Percentiles rank a stretch among this genome's conserved stretches.
Evolutionary conservation across 2,888 invertebrate genomes (phyloP).

Genomic region (Temnothorax ravouxi): DNA sequence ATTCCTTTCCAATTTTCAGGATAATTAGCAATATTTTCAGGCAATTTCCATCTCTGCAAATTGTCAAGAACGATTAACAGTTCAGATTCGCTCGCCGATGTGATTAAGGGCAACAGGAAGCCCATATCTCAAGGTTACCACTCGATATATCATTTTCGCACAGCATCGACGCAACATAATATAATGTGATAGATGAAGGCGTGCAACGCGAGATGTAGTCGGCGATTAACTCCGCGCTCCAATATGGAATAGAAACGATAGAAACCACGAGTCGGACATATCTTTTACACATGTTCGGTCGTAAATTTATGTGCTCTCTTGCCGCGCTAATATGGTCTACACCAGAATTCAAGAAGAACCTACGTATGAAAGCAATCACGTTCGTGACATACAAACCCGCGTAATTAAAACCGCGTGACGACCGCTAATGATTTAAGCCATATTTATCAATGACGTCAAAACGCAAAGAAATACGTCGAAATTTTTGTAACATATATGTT

Average conservation of each 20-base stretch:
- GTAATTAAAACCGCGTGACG: constrained; percentile 6
- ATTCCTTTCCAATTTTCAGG: background rate
- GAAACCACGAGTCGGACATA: constrained; percentile 54
- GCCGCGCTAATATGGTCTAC: constrained; percentile 43
- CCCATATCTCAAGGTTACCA: constrained; percentile 9
- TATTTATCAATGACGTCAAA: constrained; percentile 13
- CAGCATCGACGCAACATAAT: constrained; percentile 20
- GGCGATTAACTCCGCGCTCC: constrained; percentile 56
- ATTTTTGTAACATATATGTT: background rate
- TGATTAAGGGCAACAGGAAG: constrained; percentile 21
- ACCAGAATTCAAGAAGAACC: constrained; percentile 1
- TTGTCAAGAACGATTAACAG: background rate
- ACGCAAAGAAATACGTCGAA: background rate
- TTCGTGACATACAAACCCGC: background rate
- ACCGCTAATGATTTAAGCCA: background rate
- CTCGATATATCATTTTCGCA: constrained; percentile 26
- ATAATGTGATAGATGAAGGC: constrained; percentile 28
- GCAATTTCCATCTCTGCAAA: background rate
- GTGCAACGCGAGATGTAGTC: constrained; percentile 55
- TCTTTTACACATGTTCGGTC: constrained; percentile 59
- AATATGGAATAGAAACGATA: constrained; percentile 57
- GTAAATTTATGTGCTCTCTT: constrained; percentile 61
- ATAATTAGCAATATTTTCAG: background rate
- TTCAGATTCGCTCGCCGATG: background rate
- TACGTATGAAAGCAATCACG: background rate